Evolutionary conservation across 2,888 invertebrate species (phyloP).

Genomic region (Sphaerophoria rueppellii): DNA sequence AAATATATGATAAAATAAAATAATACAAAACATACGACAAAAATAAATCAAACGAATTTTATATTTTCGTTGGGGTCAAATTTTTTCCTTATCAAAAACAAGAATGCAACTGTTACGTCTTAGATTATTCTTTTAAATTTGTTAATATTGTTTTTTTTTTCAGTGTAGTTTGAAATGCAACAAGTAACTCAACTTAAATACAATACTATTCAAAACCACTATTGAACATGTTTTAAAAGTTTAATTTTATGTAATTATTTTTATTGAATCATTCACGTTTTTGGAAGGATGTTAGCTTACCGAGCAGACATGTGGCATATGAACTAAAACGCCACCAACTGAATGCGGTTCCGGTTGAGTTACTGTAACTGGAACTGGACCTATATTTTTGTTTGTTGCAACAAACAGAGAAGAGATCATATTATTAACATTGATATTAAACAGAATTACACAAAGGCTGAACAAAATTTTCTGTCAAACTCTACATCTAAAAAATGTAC

Average conservation of each 20-base stretch:
- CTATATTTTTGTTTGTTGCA: slow-evolving; percentile 73
- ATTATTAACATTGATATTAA: neutral
- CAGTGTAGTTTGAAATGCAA: slow-evolving; percentile 62
- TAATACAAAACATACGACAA: slow-evolving; percentile 75
- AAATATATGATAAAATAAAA: slow-evolving; percentile 77
- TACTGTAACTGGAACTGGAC: slow-evolving; percentile 83
- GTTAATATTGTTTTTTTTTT: slow-evolving; percentile 38
- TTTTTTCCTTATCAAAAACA: slow-evolving; percentile 45
- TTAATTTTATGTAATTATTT: slow-evolving; percentile 43
- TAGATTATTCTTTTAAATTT: slow-evolving; percentile 19
- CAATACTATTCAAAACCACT: slow-evolving; percentile 35
- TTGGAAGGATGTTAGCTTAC: slow-evolving; percentile 79
- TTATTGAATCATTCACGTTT: slow-evolving; percentile 32
- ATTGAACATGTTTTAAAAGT: slow-evolving; percentile 25
- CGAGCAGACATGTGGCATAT: slow-evolving; percentile 95
- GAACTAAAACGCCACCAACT: slow-evolving; percentile 93
- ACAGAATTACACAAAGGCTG: neutral
- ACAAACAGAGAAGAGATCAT: neutral
- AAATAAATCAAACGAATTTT: slow-evolving; percentile 51
- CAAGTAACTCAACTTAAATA: slow-evolving; percentile 56
- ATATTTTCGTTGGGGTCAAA: slow-evolving; percentile 26
- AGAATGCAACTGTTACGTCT: slow-evolving; percentile 52
- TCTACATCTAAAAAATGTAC: neutral
- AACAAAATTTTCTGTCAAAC: neutral
- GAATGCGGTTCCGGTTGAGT: slow-evolving; percentile 89